Conservation (phyloP, 2,113 vertebrate species). For the Naja naja region DNA sequence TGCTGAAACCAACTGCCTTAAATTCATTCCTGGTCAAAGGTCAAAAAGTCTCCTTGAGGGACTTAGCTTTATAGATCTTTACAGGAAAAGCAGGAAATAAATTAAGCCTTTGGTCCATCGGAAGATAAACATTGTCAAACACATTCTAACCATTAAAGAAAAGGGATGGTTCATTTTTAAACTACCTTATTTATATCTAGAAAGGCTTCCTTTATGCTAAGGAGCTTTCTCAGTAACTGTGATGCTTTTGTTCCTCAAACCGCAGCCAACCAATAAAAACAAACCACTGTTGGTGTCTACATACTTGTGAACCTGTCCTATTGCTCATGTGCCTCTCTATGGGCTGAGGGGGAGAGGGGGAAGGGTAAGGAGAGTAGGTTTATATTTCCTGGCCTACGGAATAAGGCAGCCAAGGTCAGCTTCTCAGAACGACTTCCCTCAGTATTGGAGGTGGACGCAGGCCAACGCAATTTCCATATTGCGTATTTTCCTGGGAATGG, state of each 20-base stretch:
- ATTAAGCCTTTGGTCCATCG: constrained; percentile 45
- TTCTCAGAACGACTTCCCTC: constrained; percentile 65
- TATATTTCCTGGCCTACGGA: constrained; percentile 65
- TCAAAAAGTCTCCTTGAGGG: neutral
- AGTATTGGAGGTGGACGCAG: constrained; percentile 68
- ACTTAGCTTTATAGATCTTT: neutral
- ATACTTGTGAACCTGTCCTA: constrained; percentile 58
- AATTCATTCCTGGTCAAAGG: neutral
- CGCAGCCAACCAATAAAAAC: constrained; percentile 68
- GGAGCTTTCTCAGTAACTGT: constrained; percentile 59
- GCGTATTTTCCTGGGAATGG: constrained; percentile 55
- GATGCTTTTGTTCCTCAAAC: constrained; percentile 71
- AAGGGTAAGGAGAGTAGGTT: constrained; percentile 36
- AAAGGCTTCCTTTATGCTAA: constrained; percentile 59
- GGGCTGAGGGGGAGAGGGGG: constrained; percentile 34
- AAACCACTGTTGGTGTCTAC: constrained; percentile 61
- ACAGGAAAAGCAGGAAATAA: constrained; percentile 45
- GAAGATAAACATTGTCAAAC: neutral
- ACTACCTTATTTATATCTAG: constrained; percentile 60
- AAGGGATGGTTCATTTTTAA: constrained; percentile 45
- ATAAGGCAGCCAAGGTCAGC: constrained; percentile 69
- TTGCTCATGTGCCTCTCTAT: constrained; percentile 56
- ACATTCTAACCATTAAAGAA: constrained; percentile 24
- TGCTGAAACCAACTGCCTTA: neutral
- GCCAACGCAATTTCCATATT: constrained; percentile 68